Conservation (phyloP, 2,113 vertebrate species). For the Pseudonaja textilis region DNA sequence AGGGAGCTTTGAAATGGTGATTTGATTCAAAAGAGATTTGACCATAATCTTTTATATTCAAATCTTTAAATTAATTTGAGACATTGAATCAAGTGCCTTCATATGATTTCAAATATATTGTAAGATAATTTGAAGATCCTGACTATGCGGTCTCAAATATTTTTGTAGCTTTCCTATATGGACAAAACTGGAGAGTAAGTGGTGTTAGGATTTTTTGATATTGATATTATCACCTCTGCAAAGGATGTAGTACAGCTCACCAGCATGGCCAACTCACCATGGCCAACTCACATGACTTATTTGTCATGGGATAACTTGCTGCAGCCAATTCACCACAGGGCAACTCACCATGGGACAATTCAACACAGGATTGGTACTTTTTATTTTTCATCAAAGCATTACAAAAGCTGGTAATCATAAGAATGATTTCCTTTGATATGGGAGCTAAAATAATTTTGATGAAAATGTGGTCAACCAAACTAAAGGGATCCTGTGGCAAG, state of each 20-base stretch:
- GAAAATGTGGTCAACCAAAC: background rate
- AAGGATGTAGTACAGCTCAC: background rate
- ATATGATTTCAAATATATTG: background rate
- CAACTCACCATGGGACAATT: background rate
- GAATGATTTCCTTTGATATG: background rate
- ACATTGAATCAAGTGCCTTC: background rate
- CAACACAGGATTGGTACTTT: background rate
- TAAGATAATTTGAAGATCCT: background rate
- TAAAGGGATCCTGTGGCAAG: background rate
- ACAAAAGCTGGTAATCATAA: background rate
- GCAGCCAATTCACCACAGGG: background rate
- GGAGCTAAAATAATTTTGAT: background rate
- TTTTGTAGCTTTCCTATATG: background rate
- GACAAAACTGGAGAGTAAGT: background rate
- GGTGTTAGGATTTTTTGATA: background rate
- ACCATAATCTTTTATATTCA: background rate
- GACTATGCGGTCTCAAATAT: background rate
- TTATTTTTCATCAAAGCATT: background rate
- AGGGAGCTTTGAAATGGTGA: background rate
- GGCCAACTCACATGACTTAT: background rate
- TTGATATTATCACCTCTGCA: background rate
- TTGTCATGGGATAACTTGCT: background rate
- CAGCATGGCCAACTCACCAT: background rate
- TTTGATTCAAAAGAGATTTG: constrained; percentile 1
- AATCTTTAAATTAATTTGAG: background rate